phyloP scores from a whole-genome alignment of 2,113 vertebrate genomes.

The Ovis aries region DNA sequence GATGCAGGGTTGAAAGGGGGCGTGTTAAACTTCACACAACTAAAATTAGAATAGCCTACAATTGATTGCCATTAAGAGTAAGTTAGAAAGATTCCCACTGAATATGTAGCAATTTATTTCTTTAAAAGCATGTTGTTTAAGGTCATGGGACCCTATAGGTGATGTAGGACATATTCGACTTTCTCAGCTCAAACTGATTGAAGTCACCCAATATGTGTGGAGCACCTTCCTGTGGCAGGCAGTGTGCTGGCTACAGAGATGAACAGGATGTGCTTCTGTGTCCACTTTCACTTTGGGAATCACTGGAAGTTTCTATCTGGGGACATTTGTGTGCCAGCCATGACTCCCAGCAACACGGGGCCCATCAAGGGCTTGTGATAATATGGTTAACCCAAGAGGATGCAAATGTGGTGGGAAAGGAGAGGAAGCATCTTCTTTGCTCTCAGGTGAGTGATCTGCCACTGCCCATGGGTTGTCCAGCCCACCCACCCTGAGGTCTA shows the following conservation, averaged over 20 bases:
- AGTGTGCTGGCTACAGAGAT: too few species aligned
- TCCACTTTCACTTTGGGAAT: neutral
- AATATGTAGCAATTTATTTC: slow-evolving; percentile 51
- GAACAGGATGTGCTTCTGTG: neutral
- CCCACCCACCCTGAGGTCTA: neutral
- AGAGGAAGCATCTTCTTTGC: neutral
- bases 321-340: neutral
- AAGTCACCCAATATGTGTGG: neutral
- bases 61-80: slow-evolving; percentile 47
- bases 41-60: slow-evolving; percentile 57
- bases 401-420: neutral
- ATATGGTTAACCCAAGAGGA: neutral
- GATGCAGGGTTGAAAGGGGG: slow-evolving; percentile 41
- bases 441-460: too few species aligned
- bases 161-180: slow-evolving; percentile 19
- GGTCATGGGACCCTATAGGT: slow-evolving; percentile 47
- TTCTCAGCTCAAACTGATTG: slow-evolving; percentile 27
- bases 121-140: slow-evolving; percentile 56
- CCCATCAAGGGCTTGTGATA: neutral
- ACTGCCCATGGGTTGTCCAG: neutral
- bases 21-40: slow-evolving; percentile 41
- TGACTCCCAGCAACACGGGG: neutral
- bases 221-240: neutral
- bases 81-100: slow-evolving; percentile 31
- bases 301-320: neutral